phyloP scores from a whole-genome alignment of 1,140 invertebrate species.

The Diuraphis noxia region DNA sequence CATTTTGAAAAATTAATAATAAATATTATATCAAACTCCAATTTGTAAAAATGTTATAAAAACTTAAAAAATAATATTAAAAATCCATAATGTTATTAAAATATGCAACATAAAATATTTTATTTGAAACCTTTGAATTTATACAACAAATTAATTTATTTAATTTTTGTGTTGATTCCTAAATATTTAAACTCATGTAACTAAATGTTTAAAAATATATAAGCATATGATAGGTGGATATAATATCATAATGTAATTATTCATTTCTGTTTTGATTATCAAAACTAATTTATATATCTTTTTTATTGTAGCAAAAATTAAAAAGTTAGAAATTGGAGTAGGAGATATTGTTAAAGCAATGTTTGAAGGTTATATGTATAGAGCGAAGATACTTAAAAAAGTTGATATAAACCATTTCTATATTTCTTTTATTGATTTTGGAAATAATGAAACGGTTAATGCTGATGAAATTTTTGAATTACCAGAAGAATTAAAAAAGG shows the following conservation, averaged over 20 bases:
- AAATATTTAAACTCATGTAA: too few relatives aligned
- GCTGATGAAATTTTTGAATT: not conserved
- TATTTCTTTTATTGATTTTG: constrained; percentile 45
- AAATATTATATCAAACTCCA: too few relatives aligned
- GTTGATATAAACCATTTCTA: not conserved
- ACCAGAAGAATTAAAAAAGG: not conserved
- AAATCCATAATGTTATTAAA: too few relatives aligned
- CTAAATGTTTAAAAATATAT: too few relatives aligned
- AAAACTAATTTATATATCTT: not conserved
- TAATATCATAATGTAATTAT: not conserved
- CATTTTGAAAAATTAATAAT: too few relatives aligned
- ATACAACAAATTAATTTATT: too few relatives aligned
- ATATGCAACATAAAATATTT: too few relatives aligned
- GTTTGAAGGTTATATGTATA: not conserved
- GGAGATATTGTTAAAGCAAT: constrained; percentile 24
- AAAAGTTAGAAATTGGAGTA: not conserved
- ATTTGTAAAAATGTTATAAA: too few relatives aligned
- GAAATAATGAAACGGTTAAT: constrained; percentile 20
- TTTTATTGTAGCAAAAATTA: not conserved
- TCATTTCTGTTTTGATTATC: not conserved
- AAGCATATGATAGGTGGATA: not conserved
- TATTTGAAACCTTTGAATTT: too few relatives aligned
- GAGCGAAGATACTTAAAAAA: constrained; percentile 30
- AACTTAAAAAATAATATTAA: too few relatives aligned
- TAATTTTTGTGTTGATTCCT: too few relatives aligned